Evolutionary conservation across 2,888 invertebrate genomes (phyloP), one percentile per base, ranked within the genome.

Genomic region (Phlogophora meticulosa): DNA sequence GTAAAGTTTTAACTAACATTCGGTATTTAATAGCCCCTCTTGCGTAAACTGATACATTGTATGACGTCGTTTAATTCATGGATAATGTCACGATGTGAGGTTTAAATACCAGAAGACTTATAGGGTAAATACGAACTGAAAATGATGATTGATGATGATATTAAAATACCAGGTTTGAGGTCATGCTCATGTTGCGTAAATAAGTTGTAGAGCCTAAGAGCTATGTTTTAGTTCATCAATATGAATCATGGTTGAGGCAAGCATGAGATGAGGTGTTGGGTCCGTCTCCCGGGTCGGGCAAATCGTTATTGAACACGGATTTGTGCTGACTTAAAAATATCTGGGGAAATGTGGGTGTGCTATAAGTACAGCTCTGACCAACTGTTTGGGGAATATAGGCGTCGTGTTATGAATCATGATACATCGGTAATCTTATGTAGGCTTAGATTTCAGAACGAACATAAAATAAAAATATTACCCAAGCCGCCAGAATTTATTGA

Each of bases 1-100:
- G 80, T 85, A 84, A 85, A 85, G 15, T 71, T 70, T 75, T 60
- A 48, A 68, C 82, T 81, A 75, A 81, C 84, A 77, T 78, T 84
- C 60, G 67, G 73, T 58, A 72, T 78, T 81, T 84, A 76, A 83
- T 72, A 46, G 56, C 59, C 56, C 20, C 32, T 13, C 57, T 82
- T 81, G 64, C 75, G 76, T 77, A 82, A 82, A 78, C 73, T 65
- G 43, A 63, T 52, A 70, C 67, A 68, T 48, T 57, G 51, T 66
- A 49, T 20, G 15, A 40, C 51, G 55, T 13, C 34, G 58, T 34
- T 49, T 76, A 56, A 77, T 72, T 58, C 51, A 43, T 36, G 58
- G 51, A 78, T 78, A 75, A 65, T 78, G 61, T 60, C 72, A 65
- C 43, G 52, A 61, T 20, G 36, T 15, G 36, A 49, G 20, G 52